Base-by-base conservation (phyloP, 2,888 invertebrate genomes). In the Tetheella fluctuosa region DNA sequence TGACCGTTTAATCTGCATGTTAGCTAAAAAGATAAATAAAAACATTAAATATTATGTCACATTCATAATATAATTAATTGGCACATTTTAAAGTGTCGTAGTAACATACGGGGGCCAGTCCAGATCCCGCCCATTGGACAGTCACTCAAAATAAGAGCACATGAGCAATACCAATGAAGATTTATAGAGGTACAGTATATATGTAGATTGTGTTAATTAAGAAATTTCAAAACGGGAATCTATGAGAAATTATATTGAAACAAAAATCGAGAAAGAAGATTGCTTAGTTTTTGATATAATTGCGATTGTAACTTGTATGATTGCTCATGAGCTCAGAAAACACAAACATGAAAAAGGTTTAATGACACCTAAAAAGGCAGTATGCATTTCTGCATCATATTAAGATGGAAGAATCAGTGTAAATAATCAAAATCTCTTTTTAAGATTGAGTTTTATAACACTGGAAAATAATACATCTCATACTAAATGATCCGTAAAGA, bases 61-160 rank as follows among this genome's bases (percentile, higher is more conserved):
- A n/a, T n/a, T n/a, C n/a, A n/a, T n/a, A n/a, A n/a, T n/a, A n/a
- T n/a, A n/a, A n/a, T n/a, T n/a, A n/a, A n/a, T 48, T 48, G 80
- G 71, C 84, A 83, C 80, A 73, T 74, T 63, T 34, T 62, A 54
- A 71, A 78, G 78, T 80, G 80, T 67, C 80, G 80, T 81, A 83
- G 82, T 80, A 81, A 53, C 82, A 80, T 77, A 80, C 84, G 76
- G 80, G 77, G 78, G 77, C 77, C 76, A 79, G 76, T 80, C 76
- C 77, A 70, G 77, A 73, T 81, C 88, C 86, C 87, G 83, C 86
- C 83, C 77, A 70, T 70, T 70, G 75, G 74, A 82, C 85, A 87
- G 68, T 75, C 83, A 85, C 81, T 73, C 81, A 62, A 80, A 80
- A 79, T n/a, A 70, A 71, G 61, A 84, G 83, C 83, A 81, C 82